These are phyloP conservation scores for Siderastrea radians DNA, from an alignment of 92 coral and sea anemone genomes.

Conservation along the genomic window DNA sequence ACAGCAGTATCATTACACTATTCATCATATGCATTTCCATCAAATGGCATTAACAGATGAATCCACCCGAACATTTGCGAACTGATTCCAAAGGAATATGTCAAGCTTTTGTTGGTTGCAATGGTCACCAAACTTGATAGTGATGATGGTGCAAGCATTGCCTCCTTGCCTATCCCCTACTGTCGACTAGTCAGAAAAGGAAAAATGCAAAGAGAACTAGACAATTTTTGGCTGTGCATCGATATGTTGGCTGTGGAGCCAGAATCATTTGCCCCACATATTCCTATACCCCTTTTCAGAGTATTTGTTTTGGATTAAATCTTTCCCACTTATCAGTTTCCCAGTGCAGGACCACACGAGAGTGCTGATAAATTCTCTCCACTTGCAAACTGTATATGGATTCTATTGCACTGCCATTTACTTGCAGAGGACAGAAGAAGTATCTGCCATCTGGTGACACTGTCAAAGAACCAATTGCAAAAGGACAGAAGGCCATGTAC, in stretches of 20 bases:
- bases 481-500: slow-evolving; percentile 36
- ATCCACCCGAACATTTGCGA: slow-evolving; percentile 32
- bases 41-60: slow-evolving; percentile 38
- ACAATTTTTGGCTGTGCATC: background rate
- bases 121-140: slow-evolving; percentile 32
- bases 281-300: slow-evolving; percentile 56
- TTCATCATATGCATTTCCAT: slow-evolving; percentile 53
- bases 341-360: slow-evolving; percentile 43
- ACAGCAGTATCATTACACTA: slow-evolving; percentile 29
- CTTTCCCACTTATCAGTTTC: slow-evolving; percentile 37
- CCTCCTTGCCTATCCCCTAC: slow-evolving; percentile 50
- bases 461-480: slow-evolving; percentile 35
- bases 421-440: slow-evolving; percentile 29
- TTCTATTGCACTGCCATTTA: slow-evolving; percentile 48
- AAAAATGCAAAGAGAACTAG: background rate
- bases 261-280: slow-evolving; percentile 7
- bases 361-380: slow-evolving; percentile 41
- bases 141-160: slow-evolving; percentile 56
- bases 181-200: slow-evolving; percentile 35
- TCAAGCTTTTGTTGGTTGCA: slow-evolving; percentile 27
- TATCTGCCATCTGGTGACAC: slow-evolving; percentile 15
- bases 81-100: slow-evolving; percentile 27
- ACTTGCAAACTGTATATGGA: slow-evolving; percentile 22
- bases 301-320: slow-evolving; percentile 17
- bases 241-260: background rate